Base-by-base conservation (phyloP, 2,797 vertebrate species). In the Danio kyathit region DNA sequence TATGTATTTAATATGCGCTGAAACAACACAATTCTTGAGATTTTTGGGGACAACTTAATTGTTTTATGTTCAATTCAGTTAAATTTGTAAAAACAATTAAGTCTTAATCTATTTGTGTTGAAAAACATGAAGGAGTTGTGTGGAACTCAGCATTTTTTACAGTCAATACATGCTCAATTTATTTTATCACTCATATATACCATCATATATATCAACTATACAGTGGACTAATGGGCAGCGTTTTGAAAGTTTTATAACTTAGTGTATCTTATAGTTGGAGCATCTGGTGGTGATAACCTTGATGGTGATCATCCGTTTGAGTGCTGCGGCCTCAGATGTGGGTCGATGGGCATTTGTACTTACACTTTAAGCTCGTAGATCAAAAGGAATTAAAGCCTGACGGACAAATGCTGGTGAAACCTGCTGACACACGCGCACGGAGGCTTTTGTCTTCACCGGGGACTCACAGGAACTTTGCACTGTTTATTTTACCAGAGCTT, bases 381-480 rank as follows among this genome's bases (percentile, higher is more conserved):
- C 91, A 93, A 91, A 91, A 92, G 94, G 92, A 94, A 92, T 89
- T 95, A 95, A 80, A 93, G 93, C 91, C 91, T 92, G 69, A 92
- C 92, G 92, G 92, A 89, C 90, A 90, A 90, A 85, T 67, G 85
- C 82, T 82, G 83, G 88, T 82, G 87, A 92, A 95, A 95, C 91
- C 91, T 94, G 94, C 94, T 95, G 94, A 95, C 94, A 93, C 91
- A 93, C 87, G 91, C 87, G 89, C 89, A 82, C 78, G 82, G 52
- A 63, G 88, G 87, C 90, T 92, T 93, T 86, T 91, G 90, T 92
- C 88, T 82, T 76, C 74, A 41, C 2, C 76, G 82, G 84, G 40
- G 40, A 66, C n/a, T 57, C n/a, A 7, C 44, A 12, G 54, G 56
- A 52, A 48, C 76, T 52, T 54, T 63, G 76, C 66, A 14, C 43